Evolutionary conservation across 2,888 invertebrate genomes (phyloP), one percentile per base, ranked within the genome.

Genomic region (Cylloceria caligata): DNA sequence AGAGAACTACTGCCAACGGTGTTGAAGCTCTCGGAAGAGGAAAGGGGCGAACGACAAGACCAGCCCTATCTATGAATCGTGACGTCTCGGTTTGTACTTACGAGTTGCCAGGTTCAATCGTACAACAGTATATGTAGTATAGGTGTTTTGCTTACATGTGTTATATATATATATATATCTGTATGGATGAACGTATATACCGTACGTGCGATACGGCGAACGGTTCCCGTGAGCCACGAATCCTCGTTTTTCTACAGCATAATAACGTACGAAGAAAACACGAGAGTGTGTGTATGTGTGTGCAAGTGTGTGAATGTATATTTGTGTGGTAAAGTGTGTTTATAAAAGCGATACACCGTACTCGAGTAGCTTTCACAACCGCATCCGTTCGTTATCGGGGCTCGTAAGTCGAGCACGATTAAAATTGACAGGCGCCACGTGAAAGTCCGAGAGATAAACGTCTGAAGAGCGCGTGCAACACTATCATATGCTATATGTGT

Each of bases 361-460:
- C 49, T 9, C 55, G 71, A 69, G 81, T 69, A 68, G 81, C 81
- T 81, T 81, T 81, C 81, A 81, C 81, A 81, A 81, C 77, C 81
- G 81, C 81, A 78, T 81, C 81, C 77, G 78, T 81, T 81, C 81
- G 81, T 81, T 81, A 81, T 81, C 81, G 73, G 62, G 27, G 36
- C 81, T 81, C 81, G 81, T 81, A 78, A 78, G 78, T 78, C 73
- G 77, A 74, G 73, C 78, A 68, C 81, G 81, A 81, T 81, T 81
- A 78, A 81, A 81, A 81, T 81, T 81, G 81, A 77, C 81, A 68
- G 81, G 81, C 81, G 81, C 81, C 81, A 81, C 81, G 81, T 68
- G 81, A 81, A 81, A 81, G 81, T 81, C 73, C 73, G 55, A 68
- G 64, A 77, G 81, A 81, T 81, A 81, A 81, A 77, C 77, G 68